Conservation (phyloP, 2,888 invertebrate species). For the Sericinus montela region DNA sequence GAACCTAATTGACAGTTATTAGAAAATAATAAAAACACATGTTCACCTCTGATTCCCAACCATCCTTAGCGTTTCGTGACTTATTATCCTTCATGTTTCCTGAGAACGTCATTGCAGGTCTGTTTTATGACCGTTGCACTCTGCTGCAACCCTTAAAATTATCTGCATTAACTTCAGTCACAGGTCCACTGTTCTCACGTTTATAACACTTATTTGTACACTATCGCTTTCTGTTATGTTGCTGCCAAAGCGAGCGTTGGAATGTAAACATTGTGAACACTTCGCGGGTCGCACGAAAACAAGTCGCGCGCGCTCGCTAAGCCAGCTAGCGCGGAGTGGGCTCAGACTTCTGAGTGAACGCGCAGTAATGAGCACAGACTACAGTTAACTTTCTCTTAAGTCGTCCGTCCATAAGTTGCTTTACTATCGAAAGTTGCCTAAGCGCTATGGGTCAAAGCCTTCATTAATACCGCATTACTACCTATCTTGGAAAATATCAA, state of each 20-base stretch:
- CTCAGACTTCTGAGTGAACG: constrained; percentile 26
- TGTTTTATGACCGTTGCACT: constrained; percentile 52
- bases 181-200: constrained; percentile 37
- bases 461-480: constrained; percentile 33
- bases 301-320: constrained; percentile 25
- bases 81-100: constrained; percentile 73
- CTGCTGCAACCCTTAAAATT: constrained; percentile 28
- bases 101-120: constrained; percentile 59
- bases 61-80: constrained; percentile 61
- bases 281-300: neutral
- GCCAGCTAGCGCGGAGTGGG: constrained; percentile 43
- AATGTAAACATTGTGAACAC: constrained; percentile 47
- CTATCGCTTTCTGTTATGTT: constrained; percentile 66
- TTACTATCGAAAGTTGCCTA: constrained; percentile 72
- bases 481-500: constrained; percentile 14
- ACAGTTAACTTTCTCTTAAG: constrained; percentile 78
- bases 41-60: constrained; percentile 75
- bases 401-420: constrained; percentile 55
- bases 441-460: constrained; percentile 66
- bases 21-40: constrained; percentile 28
- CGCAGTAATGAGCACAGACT: constrained; percentile 69
- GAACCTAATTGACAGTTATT: constrained; percentile 25
- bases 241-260: constrained; percentile 40
- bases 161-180: constrained; percentile 6
- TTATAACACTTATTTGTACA: constrained; percentile 40